phyloP scores from a whole-genome alignment of 2,113 vertebrate species.

The Penelope pileata region DNA sequence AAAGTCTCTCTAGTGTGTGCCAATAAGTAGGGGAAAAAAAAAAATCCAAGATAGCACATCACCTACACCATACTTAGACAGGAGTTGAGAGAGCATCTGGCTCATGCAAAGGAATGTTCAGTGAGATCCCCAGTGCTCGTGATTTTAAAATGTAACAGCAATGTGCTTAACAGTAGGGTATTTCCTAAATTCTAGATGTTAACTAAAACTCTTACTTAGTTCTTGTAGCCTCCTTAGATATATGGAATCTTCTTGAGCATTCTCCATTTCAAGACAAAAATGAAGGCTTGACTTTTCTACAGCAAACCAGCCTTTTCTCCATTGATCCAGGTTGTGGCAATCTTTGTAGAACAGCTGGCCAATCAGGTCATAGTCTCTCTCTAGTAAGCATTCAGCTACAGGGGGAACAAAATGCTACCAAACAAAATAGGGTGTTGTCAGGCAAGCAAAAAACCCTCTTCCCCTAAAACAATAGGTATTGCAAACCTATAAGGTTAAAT shows the following conservation, averaged over 20 bases:
- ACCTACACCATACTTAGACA: neutral
- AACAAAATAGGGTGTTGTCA: constrained; percentile 61
- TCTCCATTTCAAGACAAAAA: constrained; percentile 83
- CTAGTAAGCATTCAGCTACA: constrained; percentile 82
- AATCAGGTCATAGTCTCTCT: constrained; percentile 85
- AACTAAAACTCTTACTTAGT: constrained; percentile 85
- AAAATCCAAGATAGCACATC: neutral
- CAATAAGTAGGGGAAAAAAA: neutral
- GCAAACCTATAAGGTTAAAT: neutral
- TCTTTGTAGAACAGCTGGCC: constrained; percentile 94
- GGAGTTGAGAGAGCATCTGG: neutral
- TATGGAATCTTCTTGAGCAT: constrained; percentile 80
- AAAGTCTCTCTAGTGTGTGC: neutral
- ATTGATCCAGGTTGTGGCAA: constrained; percentile 89
- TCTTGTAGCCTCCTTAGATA: constrained; percentile 92
- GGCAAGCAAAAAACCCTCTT: neutral
- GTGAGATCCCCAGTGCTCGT: neutral
- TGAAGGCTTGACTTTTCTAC: constrained; percentile 86
- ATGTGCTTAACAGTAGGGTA: neutral
- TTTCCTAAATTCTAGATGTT: neutral
- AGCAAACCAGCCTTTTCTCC: constrained; percentile 92
- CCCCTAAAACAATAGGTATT: neutral
- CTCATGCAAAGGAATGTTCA: neutral
- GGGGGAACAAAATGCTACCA: constrained; percentile 88
- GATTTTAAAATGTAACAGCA: neutral